A percentile compares a stretch with the other conserved stretches of the same genome.
phyloP scores from a whole-genome alignment of 2,797 vertebrate species.

The Scolopax rusticola region DNA sequence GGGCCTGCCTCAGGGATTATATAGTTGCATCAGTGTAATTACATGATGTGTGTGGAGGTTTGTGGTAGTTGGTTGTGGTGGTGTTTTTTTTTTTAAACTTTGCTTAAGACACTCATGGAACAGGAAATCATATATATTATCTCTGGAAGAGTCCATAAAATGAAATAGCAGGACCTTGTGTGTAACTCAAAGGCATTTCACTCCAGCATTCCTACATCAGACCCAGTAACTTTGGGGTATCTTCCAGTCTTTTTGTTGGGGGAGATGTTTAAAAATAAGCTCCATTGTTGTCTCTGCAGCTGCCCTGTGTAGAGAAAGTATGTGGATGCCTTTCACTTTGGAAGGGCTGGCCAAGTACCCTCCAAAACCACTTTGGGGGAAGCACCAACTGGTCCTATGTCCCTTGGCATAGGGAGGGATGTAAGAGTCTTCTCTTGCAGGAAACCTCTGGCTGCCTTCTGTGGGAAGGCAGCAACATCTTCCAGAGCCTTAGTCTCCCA shows the following conservation, averaged over 20 bases:
- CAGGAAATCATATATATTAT: not conserved
- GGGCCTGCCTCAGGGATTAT: not conserved
- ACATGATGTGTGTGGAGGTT: not conserved
- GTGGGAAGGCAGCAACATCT: not conserved
- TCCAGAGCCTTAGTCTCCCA: not conserved
- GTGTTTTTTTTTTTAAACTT: not conserved
- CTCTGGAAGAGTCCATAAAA: not conserved
- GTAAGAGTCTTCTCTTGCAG: not conserved
- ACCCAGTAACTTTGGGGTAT: not conserved
- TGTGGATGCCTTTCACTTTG: not conserved
- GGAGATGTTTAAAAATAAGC: not conserved
- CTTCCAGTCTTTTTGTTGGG: not conserved
- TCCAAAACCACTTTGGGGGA: not conserved
- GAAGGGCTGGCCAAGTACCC: not conserved
- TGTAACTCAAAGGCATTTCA: not conserved
- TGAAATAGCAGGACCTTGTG: not conserved
- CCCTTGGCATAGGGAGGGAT: not conserved
- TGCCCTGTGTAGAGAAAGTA: not conserved
- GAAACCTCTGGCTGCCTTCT: not conserved
- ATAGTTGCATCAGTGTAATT: not conserved
- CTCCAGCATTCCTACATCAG: not conserved
- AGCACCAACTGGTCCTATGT: not conserved
- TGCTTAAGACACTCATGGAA: not conserved
- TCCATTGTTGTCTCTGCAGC: not conserved
- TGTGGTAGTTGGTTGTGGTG: too few species aligned